Conservation (phyloP, 2,113 vertebrate species). For the Nyctereutes procyonoides region DNA sequence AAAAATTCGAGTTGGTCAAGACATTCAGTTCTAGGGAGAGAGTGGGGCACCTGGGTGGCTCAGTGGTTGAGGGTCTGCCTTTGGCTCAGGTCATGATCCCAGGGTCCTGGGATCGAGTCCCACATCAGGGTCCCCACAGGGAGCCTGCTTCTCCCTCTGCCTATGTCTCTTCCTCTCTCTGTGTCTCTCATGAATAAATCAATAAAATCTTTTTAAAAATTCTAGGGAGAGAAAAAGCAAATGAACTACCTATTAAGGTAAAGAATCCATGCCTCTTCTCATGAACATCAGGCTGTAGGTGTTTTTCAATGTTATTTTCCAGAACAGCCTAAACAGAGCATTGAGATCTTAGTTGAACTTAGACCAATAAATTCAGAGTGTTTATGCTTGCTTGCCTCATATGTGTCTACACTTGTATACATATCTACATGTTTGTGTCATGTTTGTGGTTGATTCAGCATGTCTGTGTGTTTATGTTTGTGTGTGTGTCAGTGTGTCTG, state of each 20-base stretch:
- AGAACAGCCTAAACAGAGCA: neutral
- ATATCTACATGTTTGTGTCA: neutral
- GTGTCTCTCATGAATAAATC: too few relatives aligned
- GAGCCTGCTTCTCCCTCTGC: too few relatives aligned
- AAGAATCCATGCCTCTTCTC: neutral
- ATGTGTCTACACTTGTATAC: neutral
- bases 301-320: neutral
- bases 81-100: too few relatives aligned
- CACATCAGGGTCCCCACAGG: too few relatives aligned
- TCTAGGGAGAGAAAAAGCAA: neutral
- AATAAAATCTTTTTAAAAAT: too few relatives aligned
- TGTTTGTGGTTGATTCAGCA: neutral
- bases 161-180: too few relatives aligned
- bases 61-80: too few relatives aligned
- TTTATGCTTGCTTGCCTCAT: neutral
- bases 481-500: neutral
- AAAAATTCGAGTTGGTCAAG: neutral
- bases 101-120: too few relatives aligned
- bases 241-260: neutral
- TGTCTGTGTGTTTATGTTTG: neutral
- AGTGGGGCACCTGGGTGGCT: too few relatives aligned
- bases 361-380: neutral
- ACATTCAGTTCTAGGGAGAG: neutral
- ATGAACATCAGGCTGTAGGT: neutral
- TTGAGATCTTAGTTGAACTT: neutral